A percentile compares a stretch with the other conserved stretches of the same genome.
Conservation (phyloP, 2,888 invertebrate genomes). For the Eretmocerus hayati region DNA sequence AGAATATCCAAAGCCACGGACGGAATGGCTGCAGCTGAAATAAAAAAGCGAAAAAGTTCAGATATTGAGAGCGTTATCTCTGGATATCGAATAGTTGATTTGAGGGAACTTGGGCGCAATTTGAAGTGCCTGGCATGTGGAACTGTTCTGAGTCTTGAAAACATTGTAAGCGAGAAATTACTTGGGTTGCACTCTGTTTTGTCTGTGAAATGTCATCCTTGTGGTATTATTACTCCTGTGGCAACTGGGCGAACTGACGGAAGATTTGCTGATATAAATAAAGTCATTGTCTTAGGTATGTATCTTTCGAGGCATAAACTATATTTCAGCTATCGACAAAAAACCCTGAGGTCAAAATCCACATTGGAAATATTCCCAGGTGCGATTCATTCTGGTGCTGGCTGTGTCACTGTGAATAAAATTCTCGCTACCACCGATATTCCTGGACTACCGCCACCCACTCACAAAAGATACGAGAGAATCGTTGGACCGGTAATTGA, state of each 20-base stretch:
- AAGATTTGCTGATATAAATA: not conserved
- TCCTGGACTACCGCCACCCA: not conserved
- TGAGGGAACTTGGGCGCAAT: not conserved
- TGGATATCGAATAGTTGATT: not conserved
- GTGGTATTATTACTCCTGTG: not conserved
- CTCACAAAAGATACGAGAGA: not conserved
- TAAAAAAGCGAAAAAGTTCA: not conserved
- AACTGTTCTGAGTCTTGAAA: not conserved
- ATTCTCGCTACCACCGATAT: not conserved
- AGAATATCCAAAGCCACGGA: no score
- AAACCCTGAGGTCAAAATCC: no score
- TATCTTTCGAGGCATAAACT: no score
- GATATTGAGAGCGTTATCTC: not conserved
- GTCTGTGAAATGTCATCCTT: not conserved
- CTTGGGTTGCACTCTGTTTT: not conserved
- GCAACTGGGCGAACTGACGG: not conserved
- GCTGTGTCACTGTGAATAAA: not conserved
- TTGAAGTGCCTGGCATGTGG: not conserved
- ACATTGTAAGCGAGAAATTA: not conserved
- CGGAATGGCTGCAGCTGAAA: not conserved
- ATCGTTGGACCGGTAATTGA: not conserved
- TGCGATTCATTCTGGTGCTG: not conserved
- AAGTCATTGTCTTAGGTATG: not conserved
- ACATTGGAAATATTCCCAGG: not conserved
- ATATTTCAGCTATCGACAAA: no score